Evolutionary conservation across 2,113 vertebrate species (phyloP).

Genomic region (Thryonomys swinderianus): DNA sequence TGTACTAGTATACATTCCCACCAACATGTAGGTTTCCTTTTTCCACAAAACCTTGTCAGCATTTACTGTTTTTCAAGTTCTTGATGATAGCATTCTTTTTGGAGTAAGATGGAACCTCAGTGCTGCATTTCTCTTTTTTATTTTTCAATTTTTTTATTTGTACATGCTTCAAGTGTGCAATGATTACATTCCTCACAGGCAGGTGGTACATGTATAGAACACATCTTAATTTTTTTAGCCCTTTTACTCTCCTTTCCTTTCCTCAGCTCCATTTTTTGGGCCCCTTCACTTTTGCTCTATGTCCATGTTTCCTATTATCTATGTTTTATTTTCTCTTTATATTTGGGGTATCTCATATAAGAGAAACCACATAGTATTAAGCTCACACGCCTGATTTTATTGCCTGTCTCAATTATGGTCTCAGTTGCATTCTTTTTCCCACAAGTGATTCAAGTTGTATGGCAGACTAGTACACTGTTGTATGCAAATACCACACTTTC

Average conservation of each 20-base stretch:
- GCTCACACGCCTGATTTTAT: not conserved
- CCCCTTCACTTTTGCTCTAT: not conserved
- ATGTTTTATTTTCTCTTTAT: not conserved
- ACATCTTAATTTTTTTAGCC: not conserved
- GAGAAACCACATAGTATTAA: not conserved
- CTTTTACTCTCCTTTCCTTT: not conserved
- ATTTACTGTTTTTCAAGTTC: not conserved
- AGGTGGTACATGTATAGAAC: too few relatives aligned
- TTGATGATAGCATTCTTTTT: not conserved
- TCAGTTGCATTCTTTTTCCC: not conserved
- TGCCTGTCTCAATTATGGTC: not conserved
- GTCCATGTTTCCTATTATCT: not conserved
- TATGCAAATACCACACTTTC: not conserved
- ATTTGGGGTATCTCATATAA: not conserved
- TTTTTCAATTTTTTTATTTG: not conserved
- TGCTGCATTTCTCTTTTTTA: not conserved
- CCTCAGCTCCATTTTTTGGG: not conserved
- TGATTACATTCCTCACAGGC: not conserved
- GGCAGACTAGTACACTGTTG: not conserved
- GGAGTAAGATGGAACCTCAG: not conserved
- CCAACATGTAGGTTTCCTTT: not conserved
- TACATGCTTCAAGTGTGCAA: not conserved
- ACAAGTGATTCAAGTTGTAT: not conserved
- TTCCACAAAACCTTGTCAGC: not conserved
- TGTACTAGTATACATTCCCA: not conserved